phyloP scores from a whole-genome alignment of 2,888 invertebrate species.

The Germaria angustata region DNA sequence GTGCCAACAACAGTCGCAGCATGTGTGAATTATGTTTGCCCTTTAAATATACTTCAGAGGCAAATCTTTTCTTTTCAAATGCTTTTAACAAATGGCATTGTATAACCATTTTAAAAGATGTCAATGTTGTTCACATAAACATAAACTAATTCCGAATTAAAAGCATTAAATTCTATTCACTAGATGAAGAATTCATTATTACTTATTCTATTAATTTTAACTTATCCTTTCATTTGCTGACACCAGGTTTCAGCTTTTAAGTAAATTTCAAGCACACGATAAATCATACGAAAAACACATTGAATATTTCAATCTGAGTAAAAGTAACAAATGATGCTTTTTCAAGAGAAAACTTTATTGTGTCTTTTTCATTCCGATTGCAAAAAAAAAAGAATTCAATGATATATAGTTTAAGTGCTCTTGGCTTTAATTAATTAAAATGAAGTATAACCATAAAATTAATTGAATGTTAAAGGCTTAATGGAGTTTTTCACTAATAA shows the following conservation, averaged over 20 bases:
- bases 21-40: no score
- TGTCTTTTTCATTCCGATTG: background rate
- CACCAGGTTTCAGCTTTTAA: background rate
- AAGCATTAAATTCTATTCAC: no score
- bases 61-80: no score
- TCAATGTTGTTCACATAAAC: no score
- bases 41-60: no score
- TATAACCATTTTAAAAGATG: no score
- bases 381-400: background rate
- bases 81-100: no score
- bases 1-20: no score
- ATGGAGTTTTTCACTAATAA: background rate
- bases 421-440: background rate
- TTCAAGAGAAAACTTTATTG: background rate
- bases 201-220: background rate
- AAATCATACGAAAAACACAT: background rate
- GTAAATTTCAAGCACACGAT: background rate
- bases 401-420: background rate
- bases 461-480: background rate
- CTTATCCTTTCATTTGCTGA: background rate
- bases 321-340: background rate
- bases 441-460: background rate
- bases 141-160: no score
- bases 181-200: no score
- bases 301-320: background rate